A percentile compares a stretch with the other conserved stretches of the same genome.
phyloP scores from a whole-genome alignment of 2,797 vertebrate species.

The Ptychadena robeensis region DNA sequence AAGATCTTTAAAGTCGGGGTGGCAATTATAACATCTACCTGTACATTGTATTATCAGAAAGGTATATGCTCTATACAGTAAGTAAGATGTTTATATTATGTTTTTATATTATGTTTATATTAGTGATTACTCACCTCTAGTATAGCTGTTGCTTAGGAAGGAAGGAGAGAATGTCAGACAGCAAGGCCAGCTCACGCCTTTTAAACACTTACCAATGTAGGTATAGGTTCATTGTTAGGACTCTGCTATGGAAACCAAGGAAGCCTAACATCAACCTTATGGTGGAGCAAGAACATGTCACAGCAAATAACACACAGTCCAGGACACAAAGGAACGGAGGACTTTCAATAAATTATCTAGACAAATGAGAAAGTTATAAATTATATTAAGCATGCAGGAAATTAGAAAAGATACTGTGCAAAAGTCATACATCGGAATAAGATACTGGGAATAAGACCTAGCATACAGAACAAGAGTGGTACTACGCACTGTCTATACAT shows the following conservation, averaged over 20 bases:
- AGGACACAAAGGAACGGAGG: too few relatives aligned
- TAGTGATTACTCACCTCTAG: neutral
- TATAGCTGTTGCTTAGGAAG: neutral
- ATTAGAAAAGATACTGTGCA: too few relatives aligned
- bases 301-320: too few relatives aligned
- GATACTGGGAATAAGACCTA: too few relatives aligned
- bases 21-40: neutral
- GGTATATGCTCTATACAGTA: neutral
- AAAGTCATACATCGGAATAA: neutral
- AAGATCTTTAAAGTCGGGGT: neutral
- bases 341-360: too few relatives aligned
- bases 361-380: too few relatives aligned
- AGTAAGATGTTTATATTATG: too few relatives aligned
- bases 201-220: neutral
- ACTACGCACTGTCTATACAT: too few relatives aligned
- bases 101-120: too few relatives aligned
- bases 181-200: neutral
- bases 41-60: neutral
- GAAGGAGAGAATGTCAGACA: neutral
- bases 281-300: too few relatives aligned
- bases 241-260: neutral
- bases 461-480: too few relatives aligned
- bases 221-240: neutral
- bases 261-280: neutral
- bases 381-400: too few relatives aligned